phyloP scores from a whole-genome alignment of 1,140 invertebrate species.

The Anastrepha ludens region DNA sequence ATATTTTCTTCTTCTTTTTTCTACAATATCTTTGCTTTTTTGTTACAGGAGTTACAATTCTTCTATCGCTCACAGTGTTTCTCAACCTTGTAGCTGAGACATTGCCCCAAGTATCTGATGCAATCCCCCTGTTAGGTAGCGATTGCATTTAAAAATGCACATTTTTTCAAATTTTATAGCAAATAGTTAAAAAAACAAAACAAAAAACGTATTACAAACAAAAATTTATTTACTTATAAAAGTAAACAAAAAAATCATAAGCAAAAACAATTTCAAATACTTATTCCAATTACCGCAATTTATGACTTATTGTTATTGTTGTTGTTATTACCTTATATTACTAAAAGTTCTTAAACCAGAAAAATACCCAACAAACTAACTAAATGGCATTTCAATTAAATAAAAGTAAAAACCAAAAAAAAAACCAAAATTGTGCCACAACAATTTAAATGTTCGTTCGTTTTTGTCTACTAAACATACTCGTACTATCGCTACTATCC shows the following conservation, averaged over 20 bases:
- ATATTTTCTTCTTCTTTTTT: constrained; percentile 51
- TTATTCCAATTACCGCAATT: constrained; percentile 47
- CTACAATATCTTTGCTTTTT: constrained; percentile 65
- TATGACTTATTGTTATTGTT: constrained; percentile 47
- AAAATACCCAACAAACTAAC: constrained; percentile 43
- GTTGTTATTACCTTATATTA: constrained; percentile 64
- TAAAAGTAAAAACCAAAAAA: constrained; percentile 7
- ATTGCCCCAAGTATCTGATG: constrained; percentile 95
- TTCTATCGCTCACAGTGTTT: constrained; percentile 99
- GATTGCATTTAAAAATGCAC: constrained; percentile 74
- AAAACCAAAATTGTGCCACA: constrained; percentile 10
- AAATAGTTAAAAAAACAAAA: constrained; percentile 58
- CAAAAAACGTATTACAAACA: constrained; percentile 29
- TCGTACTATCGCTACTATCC: constrained; percentile 53
- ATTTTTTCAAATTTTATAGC: constrained; percentile 70
- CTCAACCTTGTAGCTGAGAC: constrained; percentile 96
- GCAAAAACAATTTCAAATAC: constrained; percentile 32
- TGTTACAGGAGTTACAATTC: constrained; percentile 99
- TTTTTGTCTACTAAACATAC: constrained; percentile 55
- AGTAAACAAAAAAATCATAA: constrained; percentile 57
- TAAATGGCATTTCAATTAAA: constrained; percentile 33
- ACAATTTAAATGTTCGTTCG: constrained; percentile 43
- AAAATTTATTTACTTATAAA: constrained; percentile 55
- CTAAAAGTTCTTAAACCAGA: constrained; percentile 43
- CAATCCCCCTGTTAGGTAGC: constrained; percentile 95